A percentile compares a stretch with the other conserved stretches of the same genome.
These are phyloP conservation scores for Diaphora mendica DNA, from an alignment of 2,888 invertebrate genomes.

Conservation along the genomic window DNA sequence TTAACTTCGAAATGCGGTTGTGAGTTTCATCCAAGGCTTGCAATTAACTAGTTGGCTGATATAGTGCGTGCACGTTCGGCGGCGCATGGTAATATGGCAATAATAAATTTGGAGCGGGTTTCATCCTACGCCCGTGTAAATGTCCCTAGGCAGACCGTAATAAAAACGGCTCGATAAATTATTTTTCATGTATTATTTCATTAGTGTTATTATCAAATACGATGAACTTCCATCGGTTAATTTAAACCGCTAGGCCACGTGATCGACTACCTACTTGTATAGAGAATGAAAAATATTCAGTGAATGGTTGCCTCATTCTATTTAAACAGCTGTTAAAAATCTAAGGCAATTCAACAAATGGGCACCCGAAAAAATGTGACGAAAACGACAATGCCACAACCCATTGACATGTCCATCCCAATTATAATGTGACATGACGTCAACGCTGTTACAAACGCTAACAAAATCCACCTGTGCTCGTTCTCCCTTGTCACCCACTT, in stretches of 20 bases:
- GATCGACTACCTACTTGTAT: neutral
- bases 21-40: slow-evolving; percentile 79
- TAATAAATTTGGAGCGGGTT: slow-evolving; percentile 81
- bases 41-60: slow-evolving; percentile 82
- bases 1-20: slow-evolving; percentile 81
- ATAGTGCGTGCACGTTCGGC: slow-evolving; percentile 70
- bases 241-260: neutral
- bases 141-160: slow-evolving; percentile 63
- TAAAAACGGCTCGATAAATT: slow-evolving; percentile 72
- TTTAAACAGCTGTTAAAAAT: neutral
- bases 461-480: neutral
- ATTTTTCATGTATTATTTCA: slow-evolving; percentile 67
- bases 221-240: neutral
- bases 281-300: neutral
- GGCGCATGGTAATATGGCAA: slow-evolving; percentile 79
- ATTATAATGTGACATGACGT: neutral
- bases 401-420: neutral
- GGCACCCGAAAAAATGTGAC: slow-evolving; percentile 35
- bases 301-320: neutral
- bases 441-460: neutral
- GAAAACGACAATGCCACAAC: neutral
- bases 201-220: slow-evolving; percentile 30
- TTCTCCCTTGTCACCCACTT: slow-evolving; percentile 16
- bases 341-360: neutral
- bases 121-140: slow-evolving; percentile 62